A percentile compares a stretch with the other conserved stretches of the same genome.
Conservation (phyloP, 2,888 invertebrate genomes). For the Glyphotaelius pellucidus region DNA sequence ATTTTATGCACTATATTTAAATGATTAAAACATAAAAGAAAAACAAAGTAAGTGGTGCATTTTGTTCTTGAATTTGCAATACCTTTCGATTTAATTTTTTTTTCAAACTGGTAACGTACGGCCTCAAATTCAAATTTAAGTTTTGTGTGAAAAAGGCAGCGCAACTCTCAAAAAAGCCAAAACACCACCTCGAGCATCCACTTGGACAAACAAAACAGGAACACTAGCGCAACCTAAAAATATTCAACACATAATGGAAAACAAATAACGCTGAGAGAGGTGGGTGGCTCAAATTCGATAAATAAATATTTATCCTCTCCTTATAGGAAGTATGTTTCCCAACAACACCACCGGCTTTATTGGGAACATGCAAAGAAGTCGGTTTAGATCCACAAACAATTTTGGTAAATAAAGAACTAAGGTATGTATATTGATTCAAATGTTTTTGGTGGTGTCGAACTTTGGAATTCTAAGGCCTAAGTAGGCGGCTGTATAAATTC, state of each 20-base stretch:
- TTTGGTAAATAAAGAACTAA: conserved; percentile 28
- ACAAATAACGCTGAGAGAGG: conserved; percentile 15
- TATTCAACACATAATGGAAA: conserved; percentile 38
- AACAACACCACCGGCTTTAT: conserved; percentile 21
- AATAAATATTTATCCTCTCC: conserved; percentile 35
- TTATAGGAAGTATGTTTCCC: conserved; percentile 35
- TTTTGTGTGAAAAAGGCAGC: too few species aligned
- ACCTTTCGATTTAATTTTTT: too few species aligned
- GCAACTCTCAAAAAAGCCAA: not conserved
- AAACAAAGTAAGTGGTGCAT: too few species aligned
- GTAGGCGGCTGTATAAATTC: not conserved
- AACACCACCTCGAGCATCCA: not conserved
- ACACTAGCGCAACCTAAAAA: conserved; percentile 31
- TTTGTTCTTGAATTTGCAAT: too few species aligned
- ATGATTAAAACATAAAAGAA: too few species aligned
- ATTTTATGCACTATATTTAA: too few species aligned
- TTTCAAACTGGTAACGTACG: too few species aligned
- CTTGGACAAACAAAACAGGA: conserved; percentile 30
- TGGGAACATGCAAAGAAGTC: conserved; percentile 14
- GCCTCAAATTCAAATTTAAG: too few species aligned
- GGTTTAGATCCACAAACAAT: conserved; percentile 10
- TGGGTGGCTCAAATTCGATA: conserved; percentile 35
- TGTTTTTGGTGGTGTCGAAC: conserved; percentile 14
- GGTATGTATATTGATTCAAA: conserved; percentile 14
- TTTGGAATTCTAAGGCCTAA: not conserved